Percentiles rank a stretch among this genome's conserved stretches.
Evolutionary conservation across 1,140 invertebrate species (phyloP).

Genomic region (Catajapyx aquilonaris): DNA sequence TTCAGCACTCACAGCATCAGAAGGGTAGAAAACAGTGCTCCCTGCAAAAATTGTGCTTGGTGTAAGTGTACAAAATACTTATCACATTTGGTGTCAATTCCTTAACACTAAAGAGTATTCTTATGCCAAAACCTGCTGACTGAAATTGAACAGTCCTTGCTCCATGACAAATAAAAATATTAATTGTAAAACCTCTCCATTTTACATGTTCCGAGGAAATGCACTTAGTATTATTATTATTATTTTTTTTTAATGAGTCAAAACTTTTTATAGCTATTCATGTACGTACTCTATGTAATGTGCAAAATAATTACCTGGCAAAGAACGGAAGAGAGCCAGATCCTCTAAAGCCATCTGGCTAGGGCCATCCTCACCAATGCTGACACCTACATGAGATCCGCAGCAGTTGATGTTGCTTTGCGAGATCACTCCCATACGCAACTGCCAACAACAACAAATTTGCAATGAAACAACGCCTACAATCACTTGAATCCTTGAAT

Average conservation of each 20-base stretch:
- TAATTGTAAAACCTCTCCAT: too few species aligned
- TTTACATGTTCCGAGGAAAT: too few species aligned
- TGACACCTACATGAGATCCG: constrained; percentile 44
- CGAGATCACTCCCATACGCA: constrained; percentile 97
- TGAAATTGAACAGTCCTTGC: too few species aligned
- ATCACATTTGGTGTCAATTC: too few species aligned
- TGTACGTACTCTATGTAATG: too few species aligned
- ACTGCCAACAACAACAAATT: too few species aligned
- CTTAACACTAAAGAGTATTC: too few species aligned
- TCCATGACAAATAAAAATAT: too few species aligned
- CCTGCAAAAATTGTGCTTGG: constrained; percentile 22
- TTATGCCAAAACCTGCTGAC: too few species aligned
- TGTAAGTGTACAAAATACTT: too few species aligned
- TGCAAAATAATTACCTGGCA: constrained; percentile 51
- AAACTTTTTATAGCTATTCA: constrained; percentile 3
- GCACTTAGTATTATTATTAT: too few species aligned
- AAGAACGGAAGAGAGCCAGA: constrained; percentile 79
- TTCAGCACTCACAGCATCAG: constrained; percentile 86
- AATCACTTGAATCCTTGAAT: not conserved
- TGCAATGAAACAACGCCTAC: not conserved
- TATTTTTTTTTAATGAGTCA: not conserved
- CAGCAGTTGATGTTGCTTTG: constrained; percentile 94
- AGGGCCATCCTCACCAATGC: constrained; percentile 94
- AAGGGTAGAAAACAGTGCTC: constrained; percentile 89
- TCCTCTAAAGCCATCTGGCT: constrained; percentile 99